Evolutionary conservation across 2,888 invertebrate genomes (phyloP).

Genomic region (Camptogramma bilineatum): DNA sequence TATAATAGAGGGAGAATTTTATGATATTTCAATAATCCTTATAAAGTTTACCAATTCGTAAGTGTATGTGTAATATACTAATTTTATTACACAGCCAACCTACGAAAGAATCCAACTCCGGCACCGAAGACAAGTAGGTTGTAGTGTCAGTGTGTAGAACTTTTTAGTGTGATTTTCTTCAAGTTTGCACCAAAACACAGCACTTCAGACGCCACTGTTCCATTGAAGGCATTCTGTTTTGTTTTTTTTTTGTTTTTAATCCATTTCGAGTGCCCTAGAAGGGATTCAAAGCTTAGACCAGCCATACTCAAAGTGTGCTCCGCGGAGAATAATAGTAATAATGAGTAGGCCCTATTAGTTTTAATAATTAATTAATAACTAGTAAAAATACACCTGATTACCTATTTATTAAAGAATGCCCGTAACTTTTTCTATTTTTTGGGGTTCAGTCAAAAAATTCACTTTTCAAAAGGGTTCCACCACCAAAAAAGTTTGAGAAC

Average conservation of each 20-base stretch:
- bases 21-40: background rate
- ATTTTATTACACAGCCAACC: constrained; percentile 68
- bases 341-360: too few relatives aligned
- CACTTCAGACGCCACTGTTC: background rate
- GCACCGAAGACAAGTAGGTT: constrained; percentile 73
- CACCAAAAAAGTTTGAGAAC: too few relatives aligned
- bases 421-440: too few relatives aligned
- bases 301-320: background rate
- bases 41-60: background rate
- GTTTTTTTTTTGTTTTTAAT: background rate
- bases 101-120: constrained; percentile 66
- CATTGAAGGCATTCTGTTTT: background rate
- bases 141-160: constrained; percentile 65
- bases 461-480: too few relatives aligned
- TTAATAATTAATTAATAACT: too few relatives aligned
- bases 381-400: too few relatives aligned
- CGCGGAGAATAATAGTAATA: too few relatives aligned
- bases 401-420: too few relatives aligned
- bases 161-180: constrained; percentile 47
- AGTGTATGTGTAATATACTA: constrained; percentile 31
- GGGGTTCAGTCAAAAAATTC: too few relatives aligned
- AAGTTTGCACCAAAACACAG: background rate
- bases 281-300: background rate
- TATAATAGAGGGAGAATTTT: background rate
- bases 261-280: background rate